Conservation (phyloP, 1,140 invertebrate species). For the Anastrepha ludens region DNA sequence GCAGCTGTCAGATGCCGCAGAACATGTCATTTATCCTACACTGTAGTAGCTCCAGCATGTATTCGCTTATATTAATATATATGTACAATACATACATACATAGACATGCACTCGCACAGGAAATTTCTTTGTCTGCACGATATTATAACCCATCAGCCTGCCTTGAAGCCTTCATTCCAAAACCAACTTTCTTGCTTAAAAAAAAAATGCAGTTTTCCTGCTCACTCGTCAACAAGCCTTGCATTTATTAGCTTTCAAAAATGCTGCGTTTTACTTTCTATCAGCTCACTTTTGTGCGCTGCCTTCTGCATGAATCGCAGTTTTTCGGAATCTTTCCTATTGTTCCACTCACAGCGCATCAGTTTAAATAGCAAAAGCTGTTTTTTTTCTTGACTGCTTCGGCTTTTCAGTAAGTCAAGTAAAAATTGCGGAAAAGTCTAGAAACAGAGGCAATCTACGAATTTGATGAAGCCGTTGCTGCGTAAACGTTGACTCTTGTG, state of each 20-base stretch:
- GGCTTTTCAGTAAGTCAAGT: not conserved
- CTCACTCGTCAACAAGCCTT: not conserved
- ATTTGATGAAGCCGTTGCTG: not conserved
- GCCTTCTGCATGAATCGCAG: not conserved
- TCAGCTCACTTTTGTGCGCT: not conserved
- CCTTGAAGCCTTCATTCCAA: not conserved
- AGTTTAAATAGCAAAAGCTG: not conserved
- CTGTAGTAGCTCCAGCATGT: not conserved
- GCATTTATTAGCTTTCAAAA: slow-evolving; percentile 22
- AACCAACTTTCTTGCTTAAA: not conserved
- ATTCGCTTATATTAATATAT: not conserved
- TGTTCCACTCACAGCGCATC: not conserved
- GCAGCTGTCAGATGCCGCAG: slow-evolving; percentile 15
- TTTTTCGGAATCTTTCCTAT: not conserved
- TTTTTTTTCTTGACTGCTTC: not conserved
- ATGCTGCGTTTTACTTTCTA: not conserved
- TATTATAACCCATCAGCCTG: not conserved
- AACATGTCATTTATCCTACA: slow-evolving; percentile 34
- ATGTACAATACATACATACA: not conserved
- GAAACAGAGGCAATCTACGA: not conserved
- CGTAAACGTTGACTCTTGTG: not conserved
- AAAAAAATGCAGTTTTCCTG: slow-evolving; percentile 14
- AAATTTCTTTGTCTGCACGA: not conserved
- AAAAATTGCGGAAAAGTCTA: not conserved
- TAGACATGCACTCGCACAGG: not conserved